A percentile compares a stretch with the other conserved stretches of the same genome.
Evolutionary conservation across 1,140 invertebrate species (phyloP).

Genomic region (Drosophila pachea): DNA sequence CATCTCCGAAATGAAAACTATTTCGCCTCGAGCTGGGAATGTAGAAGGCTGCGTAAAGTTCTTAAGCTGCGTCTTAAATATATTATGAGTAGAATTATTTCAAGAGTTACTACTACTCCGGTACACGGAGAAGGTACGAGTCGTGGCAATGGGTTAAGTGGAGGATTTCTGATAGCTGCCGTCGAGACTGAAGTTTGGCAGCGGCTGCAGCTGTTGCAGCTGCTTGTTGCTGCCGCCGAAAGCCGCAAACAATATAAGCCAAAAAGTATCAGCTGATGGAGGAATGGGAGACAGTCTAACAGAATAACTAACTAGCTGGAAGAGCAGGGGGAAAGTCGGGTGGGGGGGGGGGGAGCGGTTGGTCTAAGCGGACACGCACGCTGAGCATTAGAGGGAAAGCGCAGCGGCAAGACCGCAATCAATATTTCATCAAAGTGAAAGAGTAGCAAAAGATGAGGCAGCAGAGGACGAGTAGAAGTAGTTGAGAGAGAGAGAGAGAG

Average conservation of each 20-base stretch:
- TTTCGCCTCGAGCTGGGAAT: too few relatives aligned
- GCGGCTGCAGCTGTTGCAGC: conserved; percentile 27
- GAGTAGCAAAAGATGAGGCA: neutral
- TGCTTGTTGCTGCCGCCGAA: conserved; percentile 21
- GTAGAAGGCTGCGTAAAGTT: too few relatives aligned
- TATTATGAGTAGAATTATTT: too few relatives aligned
- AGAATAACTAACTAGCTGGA: neutral
- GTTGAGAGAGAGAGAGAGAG: neutral
- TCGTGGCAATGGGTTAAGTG: conserved; percentile 30
- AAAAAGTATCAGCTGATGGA: conserved; percentile 14
- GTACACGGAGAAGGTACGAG: too few relatives aligned
- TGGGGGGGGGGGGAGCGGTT: neutral
- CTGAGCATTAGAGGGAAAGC: conserved; percentile 54
- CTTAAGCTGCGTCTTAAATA: too few relatives aligned
- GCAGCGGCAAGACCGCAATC: conserved; percentile 58
- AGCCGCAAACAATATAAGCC: conserved; percentile 63
- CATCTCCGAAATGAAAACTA: too few relatives aligned
- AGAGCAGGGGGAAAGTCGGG: neutral
- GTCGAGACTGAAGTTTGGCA: conserved; percentile 36
- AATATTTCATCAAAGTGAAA: conserved; percentile 73
- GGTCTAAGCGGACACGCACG: conserved; percentile 56
- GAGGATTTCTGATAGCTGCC: conserved; percentile 48
- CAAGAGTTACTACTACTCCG: too few relatives aligned
- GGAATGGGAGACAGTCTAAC: conserved; percentile 5
- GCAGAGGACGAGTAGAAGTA: neutral